Evolutionary conservation across 2,888 invertebrate species (phyloP).

Genomic region (Gonocerus acuteangulatus): DNA sequence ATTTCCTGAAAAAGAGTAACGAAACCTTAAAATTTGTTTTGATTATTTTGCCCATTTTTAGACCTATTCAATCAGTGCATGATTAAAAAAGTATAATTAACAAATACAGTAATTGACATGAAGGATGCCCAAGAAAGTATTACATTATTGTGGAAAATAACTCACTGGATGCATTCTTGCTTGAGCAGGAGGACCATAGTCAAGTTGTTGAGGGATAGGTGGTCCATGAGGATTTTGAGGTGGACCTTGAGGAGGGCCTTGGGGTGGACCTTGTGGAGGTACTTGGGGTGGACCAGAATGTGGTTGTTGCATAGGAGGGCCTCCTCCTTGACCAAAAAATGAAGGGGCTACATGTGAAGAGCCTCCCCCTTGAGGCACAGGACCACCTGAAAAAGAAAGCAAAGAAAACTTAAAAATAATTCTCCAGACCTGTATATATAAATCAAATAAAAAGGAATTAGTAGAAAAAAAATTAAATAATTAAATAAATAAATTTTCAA

Average conservation of each 20-base stretch:
- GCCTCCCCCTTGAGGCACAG: constrained; percentile 57
- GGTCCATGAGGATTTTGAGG: constrained; percentile 47
- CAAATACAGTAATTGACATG: too few species aligned
- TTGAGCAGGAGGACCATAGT: constrained; percentile 38
- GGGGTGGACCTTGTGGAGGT: constrained; percentile 39
- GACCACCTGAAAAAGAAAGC: constrained; percentile 47
- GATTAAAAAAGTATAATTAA: too few species aligned
- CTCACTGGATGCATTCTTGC: constrained; percentile 32
- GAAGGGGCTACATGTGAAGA: constrained; percentile 42
- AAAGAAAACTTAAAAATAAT: too few species aligned
- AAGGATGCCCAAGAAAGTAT: too few species aligned
- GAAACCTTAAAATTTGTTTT: too few species aligned
- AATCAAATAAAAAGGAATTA: too few species aligned
- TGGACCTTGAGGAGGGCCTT: constrained; percentile 39
- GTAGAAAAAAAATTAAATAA: constrained; percentile 23
- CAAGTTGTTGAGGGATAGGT: constrained; percentile 41
- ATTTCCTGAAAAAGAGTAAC: too few species aligned
- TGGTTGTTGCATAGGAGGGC: constrained; percentile 54
- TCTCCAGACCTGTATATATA: too few species aligned
- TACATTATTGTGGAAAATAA: too few species aligned
- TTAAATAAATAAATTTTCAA: not conserved
- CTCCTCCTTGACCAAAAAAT: constrained; percentile 47
- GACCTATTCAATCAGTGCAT: too few species aligned
- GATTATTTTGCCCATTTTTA: too few species aligned
- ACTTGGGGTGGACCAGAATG: constrained; percentile 47